A percentile compares a stretch with the other conserved stretches of the same genome.
phyloP scores from a whole-genome alignment of 2,888 invertebrate species.

The Ramazzottius varieornatus region DNA sequence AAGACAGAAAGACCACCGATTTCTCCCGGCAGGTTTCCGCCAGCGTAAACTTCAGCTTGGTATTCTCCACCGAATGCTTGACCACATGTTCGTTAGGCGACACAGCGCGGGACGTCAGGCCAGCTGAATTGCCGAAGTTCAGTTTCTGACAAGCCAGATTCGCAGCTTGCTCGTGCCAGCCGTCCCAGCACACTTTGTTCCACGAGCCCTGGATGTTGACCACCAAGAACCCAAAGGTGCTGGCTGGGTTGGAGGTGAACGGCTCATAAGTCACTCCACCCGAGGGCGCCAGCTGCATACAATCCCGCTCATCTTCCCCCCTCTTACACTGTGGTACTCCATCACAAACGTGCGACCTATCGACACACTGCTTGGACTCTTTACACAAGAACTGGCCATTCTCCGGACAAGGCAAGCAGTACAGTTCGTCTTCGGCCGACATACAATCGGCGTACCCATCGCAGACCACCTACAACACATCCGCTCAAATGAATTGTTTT shows the following conservation, averaged over 20 bases:
- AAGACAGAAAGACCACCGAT: background rate
- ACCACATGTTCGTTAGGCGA: background rate
- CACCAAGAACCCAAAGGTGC: background rate
- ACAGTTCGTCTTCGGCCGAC: background rate
- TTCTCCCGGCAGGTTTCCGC: background rate
- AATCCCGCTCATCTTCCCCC: background rate
- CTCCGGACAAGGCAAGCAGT: background rate
- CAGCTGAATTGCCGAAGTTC: background rate
- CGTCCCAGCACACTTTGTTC: background rate
- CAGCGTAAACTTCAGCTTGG: background rate
- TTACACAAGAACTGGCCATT: conserved; percentile 1
- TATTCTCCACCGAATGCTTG: background rate
- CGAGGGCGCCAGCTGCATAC: background rate
- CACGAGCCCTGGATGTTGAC: background rate
- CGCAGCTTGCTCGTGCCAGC: background rate
- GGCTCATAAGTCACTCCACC: background rate
- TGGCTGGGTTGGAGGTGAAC: background rate
- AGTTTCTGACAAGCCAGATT: background rate
- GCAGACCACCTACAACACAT: too few relatives aligned
- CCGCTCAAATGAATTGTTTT: too few relatives aligned
- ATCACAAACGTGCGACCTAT: background rate
- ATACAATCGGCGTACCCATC: background rate
- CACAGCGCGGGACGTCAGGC: background rate
- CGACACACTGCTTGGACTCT: background rate
- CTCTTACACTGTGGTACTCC: background rate